These are phyloP conservation scores for Centruroides sculpturatus DNA, from an alignment of 1,140 invertebrate species.

Conservation along the genomic window DNA sequence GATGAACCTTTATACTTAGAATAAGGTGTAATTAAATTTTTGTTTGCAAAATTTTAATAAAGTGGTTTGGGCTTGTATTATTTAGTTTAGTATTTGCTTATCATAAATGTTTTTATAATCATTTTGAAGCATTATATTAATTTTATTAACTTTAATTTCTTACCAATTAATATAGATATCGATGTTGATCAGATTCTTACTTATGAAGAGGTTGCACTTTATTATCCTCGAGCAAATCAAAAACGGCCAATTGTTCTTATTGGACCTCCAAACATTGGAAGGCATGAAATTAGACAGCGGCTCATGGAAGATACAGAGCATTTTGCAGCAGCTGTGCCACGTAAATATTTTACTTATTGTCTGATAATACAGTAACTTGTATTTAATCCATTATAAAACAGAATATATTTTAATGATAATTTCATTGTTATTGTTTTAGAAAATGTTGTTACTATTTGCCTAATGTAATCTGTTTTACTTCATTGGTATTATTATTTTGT, in stretches of 20 bases:
- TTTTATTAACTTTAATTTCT: background rate
- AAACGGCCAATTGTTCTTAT: conserved; percentile 40
- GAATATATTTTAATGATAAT: no score
- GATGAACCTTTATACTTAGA: no score
- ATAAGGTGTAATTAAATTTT: no score
- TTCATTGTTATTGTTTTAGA: no score
- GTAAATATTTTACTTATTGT: conserved; percentile 22
- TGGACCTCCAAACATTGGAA: conserved; percentile 38
- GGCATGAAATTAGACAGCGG: conserved; percentile 35
- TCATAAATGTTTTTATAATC: no score
- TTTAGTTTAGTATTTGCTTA: background rate
- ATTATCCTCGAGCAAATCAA: conserved; percentile 36
- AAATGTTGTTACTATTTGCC: no score
- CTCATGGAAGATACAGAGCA: conserved; percentile 37
- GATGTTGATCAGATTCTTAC: conserved; percentile 20
- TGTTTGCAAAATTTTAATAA: no score
- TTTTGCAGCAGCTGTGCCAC: conserved; percentile 40
- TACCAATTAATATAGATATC: background rate
- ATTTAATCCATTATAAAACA: no score
- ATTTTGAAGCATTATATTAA: background rate
- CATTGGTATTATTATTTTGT: no score
- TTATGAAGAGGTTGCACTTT: conserved; percentile 39
- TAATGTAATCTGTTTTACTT: no score
- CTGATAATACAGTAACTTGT: no score
- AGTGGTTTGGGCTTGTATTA: background rate